Evolutionary conservation across 2,888 invertebrate genomes (phyloP).

Genomic region (Ormyrus nitidulus): DNA sequence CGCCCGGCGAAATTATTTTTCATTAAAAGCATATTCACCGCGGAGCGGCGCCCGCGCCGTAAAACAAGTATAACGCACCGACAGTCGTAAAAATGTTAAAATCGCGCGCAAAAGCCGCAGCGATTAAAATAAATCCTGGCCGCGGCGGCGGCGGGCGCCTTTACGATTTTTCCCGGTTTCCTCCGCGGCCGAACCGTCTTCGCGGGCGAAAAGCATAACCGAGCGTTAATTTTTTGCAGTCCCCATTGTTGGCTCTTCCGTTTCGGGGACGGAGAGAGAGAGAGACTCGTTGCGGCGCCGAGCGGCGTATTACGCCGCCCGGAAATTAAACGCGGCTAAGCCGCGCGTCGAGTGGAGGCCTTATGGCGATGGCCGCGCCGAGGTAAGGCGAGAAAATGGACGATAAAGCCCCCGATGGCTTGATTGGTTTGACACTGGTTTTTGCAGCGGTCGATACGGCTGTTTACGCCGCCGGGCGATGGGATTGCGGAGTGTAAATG

Average conservation of each 20-base stretch:
- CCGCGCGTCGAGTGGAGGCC: too few species aligned
- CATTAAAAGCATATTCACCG: conserved; percentile 32
- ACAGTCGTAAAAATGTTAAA: conserved; percentile 29
- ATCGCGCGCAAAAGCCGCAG: conserved; percentile 6
- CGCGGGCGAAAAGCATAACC: neutral
- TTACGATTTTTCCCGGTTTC: conserved; percentile 4
- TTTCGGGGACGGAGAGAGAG: too few species aligned
- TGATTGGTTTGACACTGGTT: too few species aligned
- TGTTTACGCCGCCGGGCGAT: too few species aligned
- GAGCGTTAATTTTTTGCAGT: conserved; percentile 30
- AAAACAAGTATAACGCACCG: neutral
- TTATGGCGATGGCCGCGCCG: neutral
- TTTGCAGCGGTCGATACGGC: too few species aligned
- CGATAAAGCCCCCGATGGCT: too few species aligned
- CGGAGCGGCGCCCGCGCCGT: neutral
- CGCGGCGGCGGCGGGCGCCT: neutral
- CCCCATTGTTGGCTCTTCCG: neutral
- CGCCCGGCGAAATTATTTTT: conserved; percentile 36
- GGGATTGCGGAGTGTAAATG: too few species aligned
- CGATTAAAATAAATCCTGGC: conserved; percentile 45
- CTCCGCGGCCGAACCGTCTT: neutral
- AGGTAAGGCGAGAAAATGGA: neutral
- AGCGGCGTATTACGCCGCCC: too few species aligned
- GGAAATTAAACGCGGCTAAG: too few species aligned
- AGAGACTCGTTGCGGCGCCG: too few species aligned